Percentiles rank a stretch among this genome's conserved stretches.
Evolutionary conservation across 2,888 invertebrate genomes (phyloP).

Genomic region (Synergus umbraculus): DNA sequence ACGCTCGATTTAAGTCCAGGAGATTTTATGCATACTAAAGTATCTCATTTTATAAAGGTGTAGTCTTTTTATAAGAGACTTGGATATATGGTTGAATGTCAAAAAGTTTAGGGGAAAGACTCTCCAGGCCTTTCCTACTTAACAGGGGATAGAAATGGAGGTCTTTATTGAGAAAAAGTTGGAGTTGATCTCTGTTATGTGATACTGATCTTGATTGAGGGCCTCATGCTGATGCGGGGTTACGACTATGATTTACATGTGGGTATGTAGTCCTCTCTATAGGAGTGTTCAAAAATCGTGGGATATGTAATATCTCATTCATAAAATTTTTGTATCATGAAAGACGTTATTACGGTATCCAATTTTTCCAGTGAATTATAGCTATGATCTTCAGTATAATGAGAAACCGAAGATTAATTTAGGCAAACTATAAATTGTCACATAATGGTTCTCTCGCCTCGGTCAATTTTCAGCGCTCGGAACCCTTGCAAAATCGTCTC

Average conservation of each 20-base stretch:
- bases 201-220: slow-evolving; percentile 34
- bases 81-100: slow-evolving; percentile 1
- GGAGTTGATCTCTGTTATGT: slow-evolving; percentile 24
- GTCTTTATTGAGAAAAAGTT: slow-evolving; percentile 26
- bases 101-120: slow-evolving; percentile 21
- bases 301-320: not conserved
- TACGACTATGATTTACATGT: slow-evolving; percentile 1
- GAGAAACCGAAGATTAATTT: slow-evolving; percentile 28
- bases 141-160: slow-evolving; percentile 24
- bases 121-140: not conserved
- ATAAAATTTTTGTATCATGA: not conserved
- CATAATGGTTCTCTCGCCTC: slow-evolving; percentile 35
- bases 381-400: slow-evolving; percentile 2
- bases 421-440: slow-evolving; percentile 31
- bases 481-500: slow-evolving; percentile 22
- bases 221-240: slow-evolving; percentile 32
- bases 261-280: not conserved
- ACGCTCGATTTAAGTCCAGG: not conserved
- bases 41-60: slow-evolving; percentile 17
- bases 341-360: not conserved
- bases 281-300: not conserved
- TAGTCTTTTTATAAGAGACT: slow-evolving; percentile 5
- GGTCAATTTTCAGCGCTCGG: slow-evolving; percentile 28
- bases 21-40: slow-evolving; percentile 13
- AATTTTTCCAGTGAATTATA: not conserved